These are phyloP conservation scores for Oceanodroma leucorhoa DNA, from an alignment of 2,797 vertebrate species.

Conservation along the genomic window DNA sequence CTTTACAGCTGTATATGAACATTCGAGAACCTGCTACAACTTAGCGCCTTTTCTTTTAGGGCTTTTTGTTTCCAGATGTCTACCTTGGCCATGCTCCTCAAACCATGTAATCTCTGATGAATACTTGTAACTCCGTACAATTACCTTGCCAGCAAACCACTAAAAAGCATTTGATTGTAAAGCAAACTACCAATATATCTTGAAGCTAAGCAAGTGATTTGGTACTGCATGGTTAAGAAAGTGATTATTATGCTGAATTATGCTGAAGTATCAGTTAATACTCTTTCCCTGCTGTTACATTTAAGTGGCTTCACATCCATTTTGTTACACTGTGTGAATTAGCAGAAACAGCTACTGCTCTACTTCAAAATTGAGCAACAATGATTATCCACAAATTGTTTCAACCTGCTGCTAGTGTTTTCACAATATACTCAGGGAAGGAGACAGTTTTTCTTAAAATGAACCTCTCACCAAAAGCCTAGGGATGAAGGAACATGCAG, in stretches of 20 bases:
- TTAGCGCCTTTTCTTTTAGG: background rate
- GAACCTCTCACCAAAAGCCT: background rate
- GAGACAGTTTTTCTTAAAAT: background rate
- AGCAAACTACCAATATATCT: background rate
- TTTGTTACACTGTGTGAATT: background rate
- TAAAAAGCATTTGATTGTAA: background rate
- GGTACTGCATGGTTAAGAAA: background rate
- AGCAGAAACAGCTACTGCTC: background rate
- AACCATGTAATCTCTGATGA: accelerated
- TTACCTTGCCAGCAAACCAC: background rate
- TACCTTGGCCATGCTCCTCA: background rate
- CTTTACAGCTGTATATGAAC: background rate
- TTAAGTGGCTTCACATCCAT: background rate
- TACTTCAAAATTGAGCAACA: background rate
- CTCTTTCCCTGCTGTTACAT: background rate
- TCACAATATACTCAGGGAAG: background rate
- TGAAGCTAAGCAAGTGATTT: background rate
- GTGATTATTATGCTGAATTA: background rate
- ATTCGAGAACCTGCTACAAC: background rate
- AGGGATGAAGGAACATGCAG: background rate
- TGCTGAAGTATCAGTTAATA: background rate
- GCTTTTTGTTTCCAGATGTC: background rate
- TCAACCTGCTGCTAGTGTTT: background rate
- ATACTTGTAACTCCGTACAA: background rate
- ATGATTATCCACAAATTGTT: background rate